Percentiles rank a stretch among this genome's conserved stretches.
phyloP scores from a whole-genome alignment of 2,888 invertebrate species.

The Cheiracanthium punctorium region DNA sequence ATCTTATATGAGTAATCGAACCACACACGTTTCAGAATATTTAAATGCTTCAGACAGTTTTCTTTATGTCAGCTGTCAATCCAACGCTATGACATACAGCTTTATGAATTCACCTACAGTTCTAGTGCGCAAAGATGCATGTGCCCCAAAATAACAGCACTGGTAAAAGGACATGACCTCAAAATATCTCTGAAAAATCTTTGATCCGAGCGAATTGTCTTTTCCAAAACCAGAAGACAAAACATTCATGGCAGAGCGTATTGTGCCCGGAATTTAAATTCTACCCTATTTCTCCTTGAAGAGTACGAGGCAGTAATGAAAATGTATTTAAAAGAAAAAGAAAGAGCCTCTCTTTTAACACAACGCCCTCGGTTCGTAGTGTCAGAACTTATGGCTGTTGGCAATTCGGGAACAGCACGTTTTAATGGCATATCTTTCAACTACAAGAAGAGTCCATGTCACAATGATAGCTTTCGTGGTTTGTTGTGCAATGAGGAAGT shows the following conservation, averaged over 20 bases:
- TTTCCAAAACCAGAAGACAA: background rate
- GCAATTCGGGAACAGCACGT: background rate
- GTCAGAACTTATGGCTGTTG: background rate
- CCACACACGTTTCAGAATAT: too few relatives aligned
- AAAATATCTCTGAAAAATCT: background rate
- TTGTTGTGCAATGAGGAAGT: background rate
- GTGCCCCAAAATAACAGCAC: too few relatives aligned
- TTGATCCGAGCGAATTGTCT: too few relatives aligned
- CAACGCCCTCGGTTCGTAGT: slow-evolving; percentile 28
- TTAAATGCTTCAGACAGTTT: too few relatives aligned
- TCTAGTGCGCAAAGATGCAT: too few relatives aligned
- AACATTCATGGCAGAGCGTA: background rate
- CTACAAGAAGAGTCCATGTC: background rate
- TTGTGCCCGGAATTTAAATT: background rate
- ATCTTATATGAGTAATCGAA: too few relatives aligned
- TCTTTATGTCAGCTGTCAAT: background rate
- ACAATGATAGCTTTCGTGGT: background rate
- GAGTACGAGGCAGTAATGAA: background rate
- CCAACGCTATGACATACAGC: too few relatives aligned
- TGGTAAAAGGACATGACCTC: background rate
- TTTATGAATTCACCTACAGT: too few relatives aligned
- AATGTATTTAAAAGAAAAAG: background rate
- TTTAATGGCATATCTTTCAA: background rate
- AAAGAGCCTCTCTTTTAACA: background rate
- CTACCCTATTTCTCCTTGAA: background rate